A percentile compares a stretch with the other conserved stretches of the same genome.
Evolutionary conservation across 2,888 invertebrate genomes (phyloP).

Genomic region (Tetragnatha montana): DNA sequence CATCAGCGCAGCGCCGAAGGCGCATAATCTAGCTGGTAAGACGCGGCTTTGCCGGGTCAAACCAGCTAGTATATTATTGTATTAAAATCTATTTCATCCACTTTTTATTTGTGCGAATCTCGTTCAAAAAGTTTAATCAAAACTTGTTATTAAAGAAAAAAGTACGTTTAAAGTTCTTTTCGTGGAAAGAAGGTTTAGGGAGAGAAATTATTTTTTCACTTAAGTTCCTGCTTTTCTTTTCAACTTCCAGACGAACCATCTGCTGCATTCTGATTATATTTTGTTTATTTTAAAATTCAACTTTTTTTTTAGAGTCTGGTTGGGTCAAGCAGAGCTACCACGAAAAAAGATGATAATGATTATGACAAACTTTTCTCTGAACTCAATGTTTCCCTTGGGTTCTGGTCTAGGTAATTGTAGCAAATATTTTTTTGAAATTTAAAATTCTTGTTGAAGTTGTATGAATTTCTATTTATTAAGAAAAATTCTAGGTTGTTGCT

Average conservation of each 20-base stretch:
- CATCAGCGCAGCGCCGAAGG: no score
- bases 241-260: background rate
- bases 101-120: no score
- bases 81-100: no score
- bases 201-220: background rate
- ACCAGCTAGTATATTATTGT: no score
- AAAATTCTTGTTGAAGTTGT: background rate
- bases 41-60: no score
- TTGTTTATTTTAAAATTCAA: background rate
- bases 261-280: background rate
- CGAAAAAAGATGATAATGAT: background rate
- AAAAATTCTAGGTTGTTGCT: slow-evolving; percentile 22
- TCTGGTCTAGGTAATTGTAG: background rate
- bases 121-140: no score
- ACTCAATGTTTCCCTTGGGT: slow-evolving; percentile 6
- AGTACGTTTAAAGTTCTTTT: no score
- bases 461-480: background rate
- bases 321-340: background rate
- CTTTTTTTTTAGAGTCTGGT: background rate
- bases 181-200: no score
- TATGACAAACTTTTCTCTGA: background rate
- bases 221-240: background rate
- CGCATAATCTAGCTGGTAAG: no score
- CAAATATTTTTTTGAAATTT: background rate
- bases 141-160: no score